Evolutionary conservation across 2,797 vertebrate genomes (phyloP), one percentile per base, ranked within the genome.

Genomic region (Nothura maculosa): DNA sequence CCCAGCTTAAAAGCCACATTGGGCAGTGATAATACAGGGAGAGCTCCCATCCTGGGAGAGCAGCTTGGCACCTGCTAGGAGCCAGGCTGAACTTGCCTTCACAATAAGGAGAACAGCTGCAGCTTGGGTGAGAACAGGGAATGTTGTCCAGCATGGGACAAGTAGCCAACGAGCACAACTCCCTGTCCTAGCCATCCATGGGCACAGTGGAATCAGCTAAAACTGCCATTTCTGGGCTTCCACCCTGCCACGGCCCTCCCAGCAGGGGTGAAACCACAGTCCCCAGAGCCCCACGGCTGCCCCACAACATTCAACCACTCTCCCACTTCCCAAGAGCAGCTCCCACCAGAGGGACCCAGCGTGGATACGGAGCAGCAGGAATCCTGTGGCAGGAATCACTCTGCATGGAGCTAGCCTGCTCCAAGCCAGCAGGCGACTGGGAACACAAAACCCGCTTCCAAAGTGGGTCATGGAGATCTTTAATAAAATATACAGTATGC

Each of bases 401-500:
- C 24, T 1, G 7, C 63, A 52, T 84, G 13, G 58, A 78, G 66
- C 43, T 62, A 7, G 9, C 66, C 27, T 57, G 75, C 48, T 54
- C 67, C 32, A 10, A 22, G 50, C 30, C 48, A 15, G 32, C 42
- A 16, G 1, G 0, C 3, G 27, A 34, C 67, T 24, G 1, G 0
- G 0, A 13, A 89, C 70, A 86, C 40, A 81, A 57, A 96, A 75
- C 24, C 73, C 92, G 70, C 40, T 6, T 78, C 73, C 64, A 48
- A 45, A 67, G 81, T 15, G 52, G 92, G 82, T 95, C 86, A 62
- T 69, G 63, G 69, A 83, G 48, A 66, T 95, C 92, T 97, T 97
- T 97, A 97, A 95, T 96, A 97, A 97, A 97, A 97, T 97, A 96
- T 94, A 94, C 90, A 92, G 73, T 97, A 94, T 97, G 97, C 93